A percentile compares a stretch with the other conserved stretches of the same genome.
These are phyloP conservation scores for Rhagonycha lutea DNA, from an alignment of 2,888 invertebrate species.

Conservation along the genomic window DNA sequence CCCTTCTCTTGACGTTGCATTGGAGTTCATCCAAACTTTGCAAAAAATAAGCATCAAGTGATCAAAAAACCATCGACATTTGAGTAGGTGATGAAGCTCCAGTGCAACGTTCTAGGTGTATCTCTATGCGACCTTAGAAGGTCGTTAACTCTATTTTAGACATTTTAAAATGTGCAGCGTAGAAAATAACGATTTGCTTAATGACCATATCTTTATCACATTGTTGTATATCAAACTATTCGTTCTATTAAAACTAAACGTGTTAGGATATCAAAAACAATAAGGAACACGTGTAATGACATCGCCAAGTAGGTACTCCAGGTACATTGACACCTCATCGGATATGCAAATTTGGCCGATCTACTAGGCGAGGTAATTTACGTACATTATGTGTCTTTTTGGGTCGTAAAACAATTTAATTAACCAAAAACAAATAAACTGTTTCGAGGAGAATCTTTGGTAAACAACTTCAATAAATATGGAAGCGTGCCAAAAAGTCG, in stretches of 20 bases:
- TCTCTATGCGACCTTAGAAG: conserved; percentile 33
- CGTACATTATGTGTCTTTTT: conserved; percentile 3
- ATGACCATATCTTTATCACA: conserved; percentile 12
- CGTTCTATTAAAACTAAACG: neutral
- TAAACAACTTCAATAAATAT: neutral
- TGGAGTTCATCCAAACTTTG: neutral
- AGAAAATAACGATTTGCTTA: conserved; percentile 3
- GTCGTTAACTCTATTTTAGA: conserved; percentile 34
- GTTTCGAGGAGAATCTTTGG: neutral
- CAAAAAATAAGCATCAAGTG: neutral
- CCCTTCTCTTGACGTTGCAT: neutral
- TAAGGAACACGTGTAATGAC: neutral
- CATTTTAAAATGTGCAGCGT: conserved; percentile 7
- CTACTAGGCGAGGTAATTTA: conserved; percentile 11
- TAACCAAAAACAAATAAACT: neutral
- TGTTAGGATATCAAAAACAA: neutral
- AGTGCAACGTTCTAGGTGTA: conserved; percentile 33
- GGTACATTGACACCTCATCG: conserved; percentile 23
- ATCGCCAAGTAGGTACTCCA: neutral
- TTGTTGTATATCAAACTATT: neutral
- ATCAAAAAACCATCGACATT: neutral
- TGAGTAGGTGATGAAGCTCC: conserved; percentile 25
- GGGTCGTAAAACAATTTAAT: neutral
- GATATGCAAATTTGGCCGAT: conserved; percentile 4
- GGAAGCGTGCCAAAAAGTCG: neutral